phyloP scores from a whole-genome alignment of 2,797 vertebrate genomes.

The Anas flavirostris region DNA sequence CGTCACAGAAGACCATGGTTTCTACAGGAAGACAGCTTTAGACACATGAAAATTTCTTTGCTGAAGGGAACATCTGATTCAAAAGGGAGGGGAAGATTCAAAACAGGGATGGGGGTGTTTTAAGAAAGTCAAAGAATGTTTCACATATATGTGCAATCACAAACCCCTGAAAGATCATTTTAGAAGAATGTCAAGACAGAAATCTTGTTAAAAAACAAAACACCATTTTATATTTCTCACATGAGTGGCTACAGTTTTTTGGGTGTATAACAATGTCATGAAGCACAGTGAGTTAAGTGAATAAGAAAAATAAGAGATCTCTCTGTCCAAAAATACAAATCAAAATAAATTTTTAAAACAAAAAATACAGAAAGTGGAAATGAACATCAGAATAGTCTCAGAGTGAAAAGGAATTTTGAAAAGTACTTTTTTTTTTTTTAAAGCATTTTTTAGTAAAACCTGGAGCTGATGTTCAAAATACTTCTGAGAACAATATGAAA shows the following conservation, averaged over 20 bases:
- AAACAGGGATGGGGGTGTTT: background rate
- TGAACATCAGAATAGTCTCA: slow-evolving; percentile 7
- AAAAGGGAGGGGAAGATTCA: slow-evolving; percentile 12
- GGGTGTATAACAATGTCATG: slow-evolving; percentile 6
- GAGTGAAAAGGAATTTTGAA: background rate
- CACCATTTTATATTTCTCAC: background rate
- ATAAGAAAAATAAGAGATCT: background rate
- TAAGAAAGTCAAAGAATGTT: slow-evolving; percentile 8
- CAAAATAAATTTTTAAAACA: background rate
- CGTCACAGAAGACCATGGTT: background rate
- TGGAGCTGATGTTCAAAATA: background rate
- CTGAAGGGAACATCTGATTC: background rate
- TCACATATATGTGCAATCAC: background rate
- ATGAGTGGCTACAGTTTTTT: background rate
- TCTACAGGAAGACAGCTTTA: slow-evolving; percentile 9
- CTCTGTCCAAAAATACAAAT: background rate
- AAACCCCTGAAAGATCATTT: background rate
- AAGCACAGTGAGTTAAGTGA: background rate
- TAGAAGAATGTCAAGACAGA: slow-evolving; percentile 39
- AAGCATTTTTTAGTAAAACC: background rate
- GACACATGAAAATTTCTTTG: background rate
- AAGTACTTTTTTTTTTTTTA: background rate
- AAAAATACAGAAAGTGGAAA: background rate
- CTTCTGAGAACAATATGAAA: background rate
- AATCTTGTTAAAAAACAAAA: background rate